Evolutionary conservation across 2,888 invertebrate species (phyloP), one percentile per base, ranked within the genome.

Genomic region (Melolontha melolontha): DNA sequence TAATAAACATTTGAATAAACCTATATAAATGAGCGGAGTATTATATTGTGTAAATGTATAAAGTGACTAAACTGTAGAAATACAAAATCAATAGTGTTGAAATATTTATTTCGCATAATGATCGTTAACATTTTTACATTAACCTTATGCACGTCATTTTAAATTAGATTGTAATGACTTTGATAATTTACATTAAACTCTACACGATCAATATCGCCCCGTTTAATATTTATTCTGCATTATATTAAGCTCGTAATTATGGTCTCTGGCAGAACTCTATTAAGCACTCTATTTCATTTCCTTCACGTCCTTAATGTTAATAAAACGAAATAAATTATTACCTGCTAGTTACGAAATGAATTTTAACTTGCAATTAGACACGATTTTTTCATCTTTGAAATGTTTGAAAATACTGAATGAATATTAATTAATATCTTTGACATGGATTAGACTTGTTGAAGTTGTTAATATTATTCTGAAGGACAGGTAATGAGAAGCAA

Each of bases 101-200:
- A 59, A 40, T 59, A 44, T 59, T 59, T 59, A 44, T 59, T 44
- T 40, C 7, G 14, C 42, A 17, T 44, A 59, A 59, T 59, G 44
- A 59, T 59, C 59, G 29, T 44, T 59, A 59, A 40, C 54, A 40
- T 54, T 54, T 40, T 40, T 17, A 39, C 54, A 54, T 40, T 54
- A 54, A 41, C 59, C 44, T 44, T 7, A 29, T 59, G 59, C 44
- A 59, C 59, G 59, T 42, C 44, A 59, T 59, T 59, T 59, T 59
- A 59, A 59, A 59, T 59, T 59, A 59, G 59, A 59, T 59, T 29
- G 29, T 59, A 59, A 59, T 44, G 44, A 44, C 59, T 59, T 59
- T 44, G 59, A 44, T 44, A 59, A 59, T 59, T 54, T 40, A 54
- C 39, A 40, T 54, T 54, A 54, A 54, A 54, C 40, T 54, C 59